Base-by-base conservation (phyloP, 92 coral and sea anemone species). In the Bergia sp. region DNA sequence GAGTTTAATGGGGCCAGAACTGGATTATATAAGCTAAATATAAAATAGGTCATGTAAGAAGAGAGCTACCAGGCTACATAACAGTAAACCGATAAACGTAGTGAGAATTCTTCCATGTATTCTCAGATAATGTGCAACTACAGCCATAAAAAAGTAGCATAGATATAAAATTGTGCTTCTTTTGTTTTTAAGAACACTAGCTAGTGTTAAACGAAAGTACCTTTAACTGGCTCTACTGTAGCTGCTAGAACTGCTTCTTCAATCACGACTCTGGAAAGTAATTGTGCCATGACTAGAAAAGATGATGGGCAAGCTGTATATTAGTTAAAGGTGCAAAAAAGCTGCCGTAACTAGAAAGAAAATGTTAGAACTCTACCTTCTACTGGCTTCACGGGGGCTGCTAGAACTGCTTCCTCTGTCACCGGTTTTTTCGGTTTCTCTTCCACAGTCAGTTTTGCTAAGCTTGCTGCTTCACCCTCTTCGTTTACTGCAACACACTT, bases 401-500 rank as follows among this genome's bases (percentile, higher is more conserved):
- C 85, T 12, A 88, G 21, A 37, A 83, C 90, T 29, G 85, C 93
- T 43, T 90, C 91, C 9, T 89, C 73, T 47, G 80, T 82, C 58
- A 86, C 89, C 43, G 98, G 95, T 5, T 94, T 89, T 41, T 78
- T 75, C 44, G 90, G 91, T 23, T 86, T 74, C 76, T 88, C 96
- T 86, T 91, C 86, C 37, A 92, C 95, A 13, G 64, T 82, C 53
- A 94, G 61, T 67, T 83, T 89, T 53, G 91, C 97, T 66, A 73
- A 76, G 81, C 93, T 91, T 0, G 90, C 81, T 37, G 76, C 90
- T 37, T 97, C 94, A 4, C 90, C 96, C 3, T 86, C 90, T 44
- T 95, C 94, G 78, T 91, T 93, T 39, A 73, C 86, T 37, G 96
- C 97, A 3, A 91, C 75, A 47, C 98, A 95, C 65, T 90, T 91